Conservation (phyloP, 1,140 invertebrate species). For the Brachionus plicatilis region DNA sequence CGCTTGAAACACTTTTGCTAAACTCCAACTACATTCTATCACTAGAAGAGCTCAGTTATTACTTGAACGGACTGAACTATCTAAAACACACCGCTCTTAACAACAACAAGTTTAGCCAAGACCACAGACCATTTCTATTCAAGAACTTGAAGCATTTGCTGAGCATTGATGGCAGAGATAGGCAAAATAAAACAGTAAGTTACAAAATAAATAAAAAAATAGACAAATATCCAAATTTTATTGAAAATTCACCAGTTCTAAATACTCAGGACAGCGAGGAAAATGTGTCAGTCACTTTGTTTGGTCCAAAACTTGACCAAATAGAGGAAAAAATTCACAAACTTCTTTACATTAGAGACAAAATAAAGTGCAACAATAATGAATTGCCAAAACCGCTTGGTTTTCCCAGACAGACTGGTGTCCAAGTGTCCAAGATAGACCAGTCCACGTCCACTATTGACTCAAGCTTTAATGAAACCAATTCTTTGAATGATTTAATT, state of each 20-base stretch:
- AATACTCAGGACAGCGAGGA: neutral
- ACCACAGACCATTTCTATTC: slow-evolving; percentile 15
- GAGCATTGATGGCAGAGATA: neutral
- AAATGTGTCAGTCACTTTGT: neutral
- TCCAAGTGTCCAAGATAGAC: neutral
- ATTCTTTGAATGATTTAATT: neutral
- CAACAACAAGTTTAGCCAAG: slow-evolving; percentile 1
- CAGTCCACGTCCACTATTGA: slow-evolving; percentile 2
- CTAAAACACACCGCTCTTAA: neutral
- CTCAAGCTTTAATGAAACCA: neutral
- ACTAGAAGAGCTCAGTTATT: slow-evolving; percentile 26
- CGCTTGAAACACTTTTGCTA: slow-evolving; percentile 22
- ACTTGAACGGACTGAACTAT: neutral
- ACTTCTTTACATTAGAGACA: slow-evolving; percentile 17
- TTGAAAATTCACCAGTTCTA: neutral
- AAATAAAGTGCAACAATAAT: neutral
- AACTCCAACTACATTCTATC: slow-evolving; percentile 13
- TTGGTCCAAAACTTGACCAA: slow-evolving; percentile 20
- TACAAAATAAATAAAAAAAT: slow-evolving; percentile 12
- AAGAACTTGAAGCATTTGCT: slow-evolving; percentile 13
- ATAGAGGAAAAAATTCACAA: slow-evolving; percentile 33
- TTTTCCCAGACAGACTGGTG: neutral
- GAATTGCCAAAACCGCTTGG: neutral
- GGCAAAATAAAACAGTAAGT: neutral
- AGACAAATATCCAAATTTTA: neutral